Evolutionary conservation across 2,113 vertebrate species (phyloP), one percentile per base, ranked within the genome.

Genomic region (Cyrtonyx montezumae): DNA sequence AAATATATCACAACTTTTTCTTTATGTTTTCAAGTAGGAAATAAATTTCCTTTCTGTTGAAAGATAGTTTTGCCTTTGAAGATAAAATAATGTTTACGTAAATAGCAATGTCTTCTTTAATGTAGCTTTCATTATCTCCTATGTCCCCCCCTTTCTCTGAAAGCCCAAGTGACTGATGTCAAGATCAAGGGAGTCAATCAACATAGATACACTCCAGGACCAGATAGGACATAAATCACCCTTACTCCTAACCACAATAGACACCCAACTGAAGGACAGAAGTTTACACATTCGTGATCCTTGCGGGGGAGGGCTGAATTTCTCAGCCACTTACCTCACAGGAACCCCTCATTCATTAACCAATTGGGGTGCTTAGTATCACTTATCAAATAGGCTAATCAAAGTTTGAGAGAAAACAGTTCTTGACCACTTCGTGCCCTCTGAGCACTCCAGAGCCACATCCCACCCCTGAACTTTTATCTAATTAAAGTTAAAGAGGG

Each of bases 401-500:
- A 98, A 98, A 96, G 97, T 80, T 98, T 98, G 98, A 99, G 98
- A 99, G 98, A 99, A 98, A 98, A 97, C 99, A 99, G 98, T 88
- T 98, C 97, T 97, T 98, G 97, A 96, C 96, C 97, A 98, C 79
- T 96, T 97, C 95, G 97, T 97, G 96, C 98, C 98, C 99, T 98
- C 98, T 99, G 97, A 98, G 98, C 97, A 97, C 97, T 97, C 97
- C 97, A 95, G 95, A 97, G 95, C 97, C 91, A 98, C 90, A 95
- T 97, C 97, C 97, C 67, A 15, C 97, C 95, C 96, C 96, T 79
- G 92, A 97, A 97, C 97, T 98, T 98, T 98, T 98, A 99, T 98
- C 99, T 99, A 97, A 98, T 99, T 99, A 99, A 98, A 97, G 98
- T 98, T 98, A 98, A 99, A 98, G 98, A 98, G 88, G 89, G 97